phyloP scores from a whole-genome alignment of 2,888 invertebrate genomes.

The Eristalinus aeneus region DNA sequence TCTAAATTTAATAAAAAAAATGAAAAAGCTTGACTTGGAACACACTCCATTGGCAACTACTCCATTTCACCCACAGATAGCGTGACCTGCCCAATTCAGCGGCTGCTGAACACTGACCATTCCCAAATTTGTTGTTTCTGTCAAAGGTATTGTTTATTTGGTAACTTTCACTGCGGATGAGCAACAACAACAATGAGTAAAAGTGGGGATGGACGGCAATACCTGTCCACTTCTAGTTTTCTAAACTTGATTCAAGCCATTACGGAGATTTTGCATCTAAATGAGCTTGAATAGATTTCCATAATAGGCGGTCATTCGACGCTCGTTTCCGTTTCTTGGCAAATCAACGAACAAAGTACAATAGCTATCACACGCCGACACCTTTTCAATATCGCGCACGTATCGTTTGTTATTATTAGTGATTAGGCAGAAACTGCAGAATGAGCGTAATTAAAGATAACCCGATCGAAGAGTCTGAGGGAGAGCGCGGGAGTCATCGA shows the following conservation, averaged over 20 bases:
- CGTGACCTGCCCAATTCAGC: neutral
- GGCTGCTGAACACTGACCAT: neutral
- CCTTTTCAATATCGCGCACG: neutral
- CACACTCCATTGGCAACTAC: neutral
- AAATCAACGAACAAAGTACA: neutral
- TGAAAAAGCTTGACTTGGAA: neutral
- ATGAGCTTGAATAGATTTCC: slow-evolving; percentile 11
- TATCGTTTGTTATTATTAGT: slow-evolving; percentile 26
- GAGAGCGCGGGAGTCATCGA: slow-evolving; percentile 49
- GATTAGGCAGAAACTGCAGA: slow-evolving; percentile 22
- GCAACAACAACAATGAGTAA: neutral
- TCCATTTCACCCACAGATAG: neutral
- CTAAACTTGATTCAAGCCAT: slow-evolving; percentile 38
- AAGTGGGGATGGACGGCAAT: neutral
- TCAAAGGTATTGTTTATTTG: slow-evolving; percentile 22
- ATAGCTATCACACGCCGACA: neutral
- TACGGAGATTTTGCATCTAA: slow-evolving; percentile 40
- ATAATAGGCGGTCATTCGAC: slow-evolving; percentile 17
- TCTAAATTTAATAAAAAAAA: too few species aligned
- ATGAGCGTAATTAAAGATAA: slow-evolving; percentile 66
- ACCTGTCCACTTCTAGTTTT: neutral
- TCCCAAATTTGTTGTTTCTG: neutral
- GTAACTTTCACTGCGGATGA: slow-evolving; percentile 26
- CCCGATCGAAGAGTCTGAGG: slow-evolving; percentile 45
- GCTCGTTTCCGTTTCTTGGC: slow-evolving; percentile 22